Base-by-base conservation (phyloP, 2,113 vertebrate genomes). In the Ictalurus furcatus region DNA sequence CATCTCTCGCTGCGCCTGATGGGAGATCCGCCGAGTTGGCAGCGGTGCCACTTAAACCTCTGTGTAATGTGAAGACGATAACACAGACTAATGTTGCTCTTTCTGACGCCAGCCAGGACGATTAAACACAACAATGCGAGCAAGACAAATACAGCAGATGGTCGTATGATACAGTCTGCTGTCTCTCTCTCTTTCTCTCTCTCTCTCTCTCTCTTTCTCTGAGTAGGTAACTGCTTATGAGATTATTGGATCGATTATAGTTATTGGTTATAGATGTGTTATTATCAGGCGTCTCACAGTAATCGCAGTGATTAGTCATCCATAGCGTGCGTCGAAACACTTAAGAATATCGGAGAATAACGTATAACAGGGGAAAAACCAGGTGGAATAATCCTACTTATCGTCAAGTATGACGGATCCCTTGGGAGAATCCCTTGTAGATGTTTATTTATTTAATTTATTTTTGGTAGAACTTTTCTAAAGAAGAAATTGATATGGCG, bases 1-100 rank as follows among this genome's bases (percentile, higher is more conserved):
- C 48, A 83, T 82, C 79, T 59, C 61, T 44, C n/a, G 16, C 67
- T 61, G 37, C 44, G 67, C 80, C 81, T 40, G 34, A 71, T 61
- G 52, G 80, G 54, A 40, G 19, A 40, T 69, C 63, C 63, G 73
- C 30, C 17, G 34, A 88, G 63, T 59, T 88, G 79, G 78, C 76
- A 83, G 65, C 25, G 34, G 52, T 71, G 63, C 63, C 30, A 58
- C 21, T 56, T 82, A 71, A 88, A 81, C 58, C 81, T 34, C 28
- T 28, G 87, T 84, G 61, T 76, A 88, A 88, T 63, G 81, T 61
- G 82, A 84, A 63, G 16, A 76, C 85, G 65, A 85, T 65, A 67
- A 80, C 58, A 65, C 86, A 65, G 76, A 52, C 74, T 81, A 65
- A 87, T 80, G 58, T 87, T 52, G 59, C 40, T 87, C 28, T 69